Evolutionary conservation across 2,113 vertebrate species (phyloP).

Genomic region (Euleptes europaea): DNA sequence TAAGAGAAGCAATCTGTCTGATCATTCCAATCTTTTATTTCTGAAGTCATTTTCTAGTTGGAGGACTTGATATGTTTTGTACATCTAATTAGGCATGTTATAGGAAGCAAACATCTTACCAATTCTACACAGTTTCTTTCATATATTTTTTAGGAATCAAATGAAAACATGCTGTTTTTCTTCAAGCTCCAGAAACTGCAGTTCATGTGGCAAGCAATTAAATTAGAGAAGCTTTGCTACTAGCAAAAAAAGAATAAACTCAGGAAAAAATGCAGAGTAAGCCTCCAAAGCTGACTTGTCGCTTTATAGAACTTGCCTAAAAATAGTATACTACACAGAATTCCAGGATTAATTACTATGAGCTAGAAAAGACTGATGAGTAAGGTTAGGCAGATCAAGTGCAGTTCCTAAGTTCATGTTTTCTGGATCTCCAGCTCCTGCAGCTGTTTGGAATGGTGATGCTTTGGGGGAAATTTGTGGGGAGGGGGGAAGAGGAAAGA

Average conservation of each 20-base stretch:
- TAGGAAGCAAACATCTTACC: constrained; percentile 31
- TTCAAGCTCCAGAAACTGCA: constrained; percentile 32
- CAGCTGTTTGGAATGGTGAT: background rate
- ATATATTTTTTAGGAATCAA: background rate
- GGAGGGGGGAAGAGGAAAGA: background rate
- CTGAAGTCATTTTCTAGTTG: constrained; percentile 1
- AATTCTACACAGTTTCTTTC: constrained; percentile 28
- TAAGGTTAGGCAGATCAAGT: background rate
- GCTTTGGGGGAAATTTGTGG: background rate
- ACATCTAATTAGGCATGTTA: constrained; percentile 25
- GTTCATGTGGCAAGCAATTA: constrained; percentile 26
- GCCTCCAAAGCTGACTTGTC: constrained; percentile 16
- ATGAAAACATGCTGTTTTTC: constrained; percentile 15
- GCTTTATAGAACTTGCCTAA: background rate
- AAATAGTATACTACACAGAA: background rate
- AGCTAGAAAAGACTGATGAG: background rate
- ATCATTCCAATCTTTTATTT: background rate
- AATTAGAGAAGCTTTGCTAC: constrained; percentile 38
- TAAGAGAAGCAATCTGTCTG: background rate
- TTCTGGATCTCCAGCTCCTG: background rate
- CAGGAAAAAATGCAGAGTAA: background rate
- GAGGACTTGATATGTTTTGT: constrained; percentile 26
- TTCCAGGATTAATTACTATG: background rate
- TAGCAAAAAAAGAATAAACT: constrained; percentile 16
- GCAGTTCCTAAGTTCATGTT: background rate